Evolutionary conservation across 2,797 vertebrate species (phyloP).

Genomic region (Cyprinella venusta): DNA sequence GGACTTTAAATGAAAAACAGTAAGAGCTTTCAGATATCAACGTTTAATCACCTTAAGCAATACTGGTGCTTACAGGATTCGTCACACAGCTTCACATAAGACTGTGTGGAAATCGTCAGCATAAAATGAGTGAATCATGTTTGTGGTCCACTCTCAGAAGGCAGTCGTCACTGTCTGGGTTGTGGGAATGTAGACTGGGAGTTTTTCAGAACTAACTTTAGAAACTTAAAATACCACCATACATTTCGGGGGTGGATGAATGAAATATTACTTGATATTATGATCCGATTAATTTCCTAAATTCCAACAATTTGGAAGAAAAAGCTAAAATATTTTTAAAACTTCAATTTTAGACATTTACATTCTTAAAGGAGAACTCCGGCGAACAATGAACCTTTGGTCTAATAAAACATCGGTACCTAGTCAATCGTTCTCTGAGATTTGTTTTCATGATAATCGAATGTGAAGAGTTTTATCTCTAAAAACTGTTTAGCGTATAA

Average conservation of each 20-base stretch:
- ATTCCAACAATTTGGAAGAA: neutral
- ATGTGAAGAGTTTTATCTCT: too few species aligned
- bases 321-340: neutral
- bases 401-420: too few species aligned
- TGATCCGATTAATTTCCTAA: neutral
- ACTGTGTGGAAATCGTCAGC: neutral
- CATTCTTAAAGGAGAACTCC: too few species aligned
- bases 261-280: neutral
- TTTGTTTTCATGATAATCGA: too few species aligned
- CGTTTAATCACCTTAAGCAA: neutral
- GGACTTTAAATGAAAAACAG: neutral
- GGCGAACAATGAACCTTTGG: too few species aligned
- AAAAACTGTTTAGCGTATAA: too few species aligned
- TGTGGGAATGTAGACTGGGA: neutral
- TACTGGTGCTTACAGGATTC: neutral
- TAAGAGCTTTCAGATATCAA: neutral
- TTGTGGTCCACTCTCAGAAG: neutral
- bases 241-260: neutral
- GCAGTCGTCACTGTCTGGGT: neutral
- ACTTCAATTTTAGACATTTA: neutral
- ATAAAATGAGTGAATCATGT: neutral
- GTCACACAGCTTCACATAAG: neutral
- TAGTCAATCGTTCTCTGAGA: too few species aligned
- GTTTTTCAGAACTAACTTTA: neutral
- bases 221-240: too few species aligned